Percentiles rank a stretch among this genome's conserved stretches.
These are phyloP conservation scores for Bombus pyrosoma DNA, from an alignment of 1,140 invertebrate species.

Conservation along the genomic window DNA sequence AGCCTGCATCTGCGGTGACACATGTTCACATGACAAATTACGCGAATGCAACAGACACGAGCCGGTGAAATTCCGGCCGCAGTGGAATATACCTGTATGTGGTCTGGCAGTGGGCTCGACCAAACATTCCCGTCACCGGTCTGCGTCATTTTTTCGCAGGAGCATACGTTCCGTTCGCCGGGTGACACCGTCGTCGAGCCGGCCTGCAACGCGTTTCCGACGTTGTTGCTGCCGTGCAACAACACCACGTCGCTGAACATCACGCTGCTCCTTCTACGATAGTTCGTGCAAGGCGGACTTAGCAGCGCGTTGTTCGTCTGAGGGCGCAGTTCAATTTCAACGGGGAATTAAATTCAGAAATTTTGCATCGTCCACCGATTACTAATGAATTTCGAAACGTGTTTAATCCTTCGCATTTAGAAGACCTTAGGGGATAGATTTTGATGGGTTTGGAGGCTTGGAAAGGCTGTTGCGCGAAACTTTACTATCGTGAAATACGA, in stretches of 20 bases:
- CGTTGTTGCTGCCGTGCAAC: constrained; percentile 85
- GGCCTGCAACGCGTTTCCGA: constrained; percentile 74
- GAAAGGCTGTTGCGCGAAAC: too few relatives aligned
- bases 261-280: constrained; percentile 89
- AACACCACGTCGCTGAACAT: constrained; percentile 94
- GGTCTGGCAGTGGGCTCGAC: constrained; percentile 79
- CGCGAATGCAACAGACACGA: neutral
- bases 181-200: constrained; percentile 71
- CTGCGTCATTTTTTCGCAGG: constrained; percentile 94
- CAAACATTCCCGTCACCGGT: constrained; percentile 89
- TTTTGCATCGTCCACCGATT: too few relatives aligned
- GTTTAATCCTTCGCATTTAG: too few relatives aligned
- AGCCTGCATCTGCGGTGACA: constrained; percentile 77
- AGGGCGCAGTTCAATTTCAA: constrained; percentile 22
- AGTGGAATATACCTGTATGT: constrained; percentile 71
- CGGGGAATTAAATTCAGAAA: neutral
- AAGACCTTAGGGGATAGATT: too few relatives aligned
- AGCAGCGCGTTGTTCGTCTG: constrained; percentile 83
- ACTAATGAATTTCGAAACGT: too few relatives aligned
- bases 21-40: constrained; percentile 5
- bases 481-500: too few relatives aligned
- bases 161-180: constrained; percentile 88
- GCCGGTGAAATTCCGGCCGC: too few relatives aligned
- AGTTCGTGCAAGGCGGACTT: constrained; percentile 85
- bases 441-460: too few relatives aligned